Evolutionary conservation across 1,140 invertebrate species (phyloP), one percentile per base, ranked within the genome.

Genomic region (Apis florea): DNA sequence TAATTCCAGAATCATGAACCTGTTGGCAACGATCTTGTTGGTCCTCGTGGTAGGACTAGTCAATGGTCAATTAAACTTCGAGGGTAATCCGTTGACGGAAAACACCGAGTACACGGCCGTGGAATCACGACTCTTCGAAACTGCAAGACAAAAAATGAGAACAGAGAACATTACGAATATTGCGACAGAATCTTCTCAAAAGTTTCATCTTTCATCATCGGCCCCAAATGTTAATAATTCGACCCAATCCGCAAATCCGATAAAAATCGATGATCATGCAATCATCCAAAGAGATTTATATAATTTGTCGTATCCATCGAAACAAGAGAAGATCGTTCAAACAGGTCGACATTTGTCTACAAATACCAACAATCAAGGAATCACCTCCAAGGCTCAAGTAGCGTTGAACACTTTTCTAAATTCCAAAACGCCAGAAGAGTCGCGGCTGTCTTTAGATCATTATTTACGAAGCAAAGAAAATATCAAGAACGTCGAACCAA

Each of bases 71-170:
- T 77, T 93, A 21, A 93, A 93, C 75, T 93, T 89, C 83, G 90
- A 93, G 56, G 92, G 92, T 73, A 93, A 90, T 81, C 92, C 92
- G 26, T 71, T 91, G 31, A 93, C 92, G 24, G 92, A 93, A 26
- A 88, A 90, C 72, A 93, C 90, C 1, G 92, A 92, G 21, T 93
- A 93, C 74, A 89, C 89, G 9, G 92, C 92, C 1, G 91, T 92
- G 63, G 92, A 93, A 70, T 89, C 90, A 26, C 90, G 89, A 24
- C 74, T 88, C 40, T 88, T 84, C 0, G 74, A 85, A 61, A 81
- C 83, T 10, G 79, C 86, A 69, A 69, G 69, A 66, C 61, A 51
- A 31, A 58, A 70, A n/a, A 49, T 61, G n/a, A 61, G 17, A 63
- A 11, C 77, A 58, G 40, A 49, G n/a, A 85, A 69, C 59, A 26